These are phyloP conservation scores for Fundulus diaphanus DNA, from an alignment of 2,797 vertebrate species.

Conservation along the genomic window DNA sequence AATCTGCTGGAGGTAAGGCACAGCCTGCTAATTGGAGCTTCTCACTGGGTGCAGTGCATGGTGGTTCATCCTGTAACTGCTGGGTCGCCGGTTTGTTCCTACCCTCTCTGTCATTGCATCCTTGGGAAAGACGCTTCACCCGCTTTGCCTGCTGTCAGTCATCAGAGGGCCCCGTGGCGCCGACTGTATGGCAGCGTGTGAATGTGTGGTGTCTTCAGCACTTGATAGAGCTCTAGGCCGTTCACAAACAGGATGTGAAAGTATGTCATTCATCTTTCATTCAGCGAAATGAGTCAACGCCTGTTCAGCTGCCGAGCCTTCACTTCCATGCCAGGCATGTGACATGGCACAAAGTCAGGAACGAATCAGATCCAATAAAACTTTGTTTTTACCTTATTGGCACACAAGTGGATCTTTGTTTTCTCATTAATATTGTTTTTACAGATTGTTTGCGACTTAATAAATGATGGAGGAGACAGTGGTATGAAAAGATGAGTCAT, in stretches of 20 bases:
- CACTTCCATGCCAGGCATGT: background rate
- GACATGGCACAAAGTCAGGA: background rate
- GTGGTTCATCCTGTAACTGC: too few species aligned
- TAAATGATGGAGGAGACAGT: too few species aligned
- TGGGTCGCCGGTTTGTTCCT: too few species aligned
- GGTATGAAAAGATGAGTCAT: background rate
- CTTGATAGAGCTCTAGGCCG: too few species aligned
- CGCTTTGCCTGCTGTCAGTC: too few species aligned
- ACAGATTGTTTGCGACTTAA: background rate
- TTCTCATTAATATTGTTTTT: background rate
- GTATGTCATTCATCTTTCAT: background rate
- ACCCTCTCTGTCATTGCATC: too few species aligned
- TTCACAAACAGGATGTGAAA: background rate
- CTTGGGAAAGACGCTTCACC: too few species aligned
- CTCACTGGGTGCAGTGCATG: too few species aligned
- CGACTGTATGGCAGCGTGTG: too few species aligned
- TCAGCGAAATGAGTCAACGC: background rate
- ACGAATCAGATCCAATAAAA: background rate
- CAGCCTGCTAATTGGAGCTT: background rate
- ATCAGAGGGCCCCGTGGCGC: too few species aligned
- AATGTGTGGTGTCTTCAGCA: too few species aligned
- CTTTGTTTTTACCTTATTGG: background rate
- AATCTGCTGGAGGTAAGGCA: background rate
- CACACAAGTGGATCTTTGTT: background rate
- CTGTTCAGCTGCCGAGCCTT: background rate